Percentiles rank a stretch among this genome's conserved stretches.
Conservation (phyloP, 2,888 invertebrate genomes). For the Hecatera dysodea region DNA sequence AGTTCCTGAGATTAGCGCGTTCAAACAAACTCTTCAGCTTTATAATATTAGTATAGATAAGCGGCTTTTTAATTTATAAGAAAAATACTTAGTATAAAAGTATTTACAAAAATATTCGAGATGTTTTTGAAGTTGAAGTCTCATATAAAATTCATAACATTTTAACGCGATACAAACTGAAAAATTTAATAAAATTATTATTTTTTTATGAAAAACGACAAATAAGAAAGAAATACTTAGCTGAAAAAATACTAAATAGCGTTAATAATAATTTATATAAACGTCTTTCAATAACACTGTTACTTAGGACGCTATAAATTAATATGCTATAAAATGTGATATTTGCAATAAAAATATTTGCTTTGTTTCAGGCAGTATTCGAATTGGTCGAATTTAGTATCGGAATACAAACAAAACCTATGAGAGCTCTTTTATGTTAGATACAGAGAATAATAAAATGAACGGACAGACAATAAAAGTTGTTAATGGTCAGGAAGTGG, state of each 20-base stretch:
- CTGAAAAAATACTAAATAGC: not conserved
- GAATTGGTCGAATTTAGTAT: constrained; percentile 17
- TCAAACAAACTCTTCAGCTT: too few species aligned
- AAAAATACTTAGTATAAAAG: not conserved
- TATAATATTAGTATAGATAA: too few species aligned
- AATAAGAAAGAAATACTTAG: not conserved
- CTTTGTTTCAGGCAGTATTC: constrained; percentile 14
- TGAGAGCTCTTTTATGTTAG: constrained; percentile 34
- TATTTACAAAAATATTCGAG: constrained; percentile 8
- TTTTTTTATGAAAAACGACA: constrained; percentile 5
- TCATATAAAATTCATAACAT: constrained; percentile 5
- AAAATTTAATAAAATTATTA: not conserved
- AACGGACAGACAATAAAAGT: constrained; percentile 29
- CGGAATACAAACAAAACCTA: constrained; percentile 28
- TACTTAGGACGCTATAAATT: not conserved
- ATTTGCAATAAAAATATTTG: constrained; percentile 33
- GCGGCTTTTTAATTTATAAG: constrained; percentile 9
- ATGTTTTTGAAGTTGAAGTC: constrained; percentile 12
- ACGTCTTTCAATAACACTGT: constrained; percentile 2
- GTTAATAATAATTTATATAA: not conserved
- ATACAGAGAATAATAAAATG: constrained; percentile 49
- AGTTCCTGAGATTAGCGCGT: too few species aligned
- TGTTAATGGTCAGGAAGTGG: constrained; percentile 43
- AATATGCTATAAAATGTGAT: constrained; percentile 28
- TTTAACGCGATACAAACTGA: not conserved